Evolutionary conservation across 1,140 invertebrate genomes (phyloP).

Genomic region (Spodoptera litura): DNA sequence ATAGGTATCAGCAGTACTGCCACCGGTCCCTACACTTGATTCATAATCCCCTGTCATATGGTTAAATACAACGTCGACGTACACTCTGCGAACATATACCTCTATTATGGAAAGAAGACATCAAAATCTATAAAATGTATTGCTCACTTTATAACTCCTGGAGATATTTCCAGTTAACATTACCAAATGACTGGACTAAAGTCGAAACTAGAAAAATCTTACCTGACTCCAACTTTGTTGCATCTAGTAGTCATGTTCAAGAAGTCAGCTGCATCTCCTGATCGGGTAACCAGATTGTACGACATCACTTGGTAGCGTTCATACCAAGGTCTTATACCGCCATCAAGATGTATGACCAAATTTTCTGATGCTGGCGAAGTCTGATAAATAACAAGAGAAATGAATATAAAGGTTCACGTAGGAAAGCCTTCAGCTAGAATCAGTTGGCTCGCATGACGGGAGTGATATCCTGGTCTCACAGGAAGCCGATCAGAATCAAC

Average conservation of each 20-base stretch:
- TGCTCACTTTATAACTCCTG: no score
- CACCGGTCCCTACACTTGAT: neutral
- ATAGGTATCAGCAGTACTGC: neutral
- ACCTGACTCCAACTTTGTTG: conserved; percentile 90
- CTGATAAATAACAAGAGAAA: no score
- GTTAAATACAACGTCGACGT: conserved; percentile 16
- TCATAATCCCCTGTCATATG: conserved; percentile 1
- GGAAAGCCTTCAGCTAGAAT: no score
- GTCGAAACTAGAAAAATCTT: neutral
- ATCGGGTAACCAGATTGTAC: conserved; percentile 92
- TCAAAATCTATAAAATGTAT: no score
- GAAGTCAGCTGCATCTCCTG: conserved; percentile 91
- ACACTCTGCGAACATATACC: neutral
- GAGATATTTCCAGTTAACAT: no score
- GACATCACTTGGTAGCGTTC: conserved; percentile 96
- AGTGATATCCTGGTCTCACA: no score
- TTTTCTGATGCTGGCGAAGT: conserved; percentile 88
- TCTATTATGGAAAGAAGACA: no score
- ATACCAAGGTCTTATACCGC: conserved; percentile 90
- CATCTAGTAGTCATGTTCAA: conserved; percentile 90
- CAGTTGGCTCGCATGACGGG: no score
- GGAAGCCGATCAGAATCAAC: no score
- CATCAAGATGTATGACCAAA: conserved; percentile 71
- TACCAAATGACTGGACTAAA: no score
- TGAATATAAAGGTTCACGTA: no score